Conservation (phyloP, 1,140 invertebrate genomes). For the Drosophila asahinai region DNA sequence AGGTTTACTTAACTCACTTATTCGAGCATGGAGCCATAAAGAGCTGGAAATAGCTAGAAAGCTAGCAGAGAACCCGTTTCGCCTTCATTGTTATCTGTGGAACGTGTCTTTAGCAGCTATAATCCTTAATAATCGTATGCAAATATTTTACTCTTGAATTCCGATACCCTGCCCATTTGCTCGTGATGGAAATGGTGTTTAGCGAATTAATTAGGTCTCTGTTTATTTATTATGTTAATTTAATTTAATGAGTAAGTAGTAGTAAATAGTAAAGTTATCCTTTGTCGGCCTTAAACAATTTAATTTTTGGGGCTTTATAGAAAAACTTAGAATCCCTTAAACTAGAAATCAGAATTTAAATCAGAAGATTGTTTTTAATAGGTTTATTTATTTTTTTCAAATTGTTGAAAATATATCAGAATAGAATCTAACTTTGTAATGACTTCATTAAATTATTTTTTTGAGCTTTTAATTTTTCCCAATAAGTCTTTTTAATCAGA, state of each 20-base stretch:
- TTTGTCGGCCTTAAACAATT: neutral
- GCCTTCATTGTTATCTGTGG: slow-evolving; percentile 31
- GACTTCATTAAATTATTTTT: too few species aligned
- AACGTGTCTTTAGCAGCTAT: slow-evolving; percentile 34
- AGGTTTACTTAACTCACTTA: slow-evolving; percentile 70
- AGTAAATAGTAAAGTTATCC: too few species aligned
- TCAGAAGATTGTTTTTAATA: too few species aligned
- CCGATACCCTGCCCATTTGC: neutral
- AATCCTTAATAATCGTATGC: slow-evolving; percentile 26
- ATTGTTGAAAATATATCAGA: neutral
- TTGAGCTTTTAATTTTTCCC: too few species aligned
- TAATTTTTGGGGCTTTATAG: neutral
- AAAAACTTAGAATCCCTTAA: neutral
- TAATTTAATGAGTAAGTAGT: too few species aligned
- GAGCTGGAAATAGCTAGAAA: slow-evolving; percentile 4
- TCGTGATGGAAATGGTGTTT: neutral
- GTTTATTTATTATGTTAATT: neutral
- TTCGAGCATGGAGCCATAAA: slow-evolving; percentile 49
- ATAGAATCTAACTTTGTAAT: too few species aligned
- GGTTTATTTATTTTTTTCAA: neutral
- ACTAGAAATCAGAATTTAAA: neutral
- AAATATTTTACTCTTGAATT: slow-evolving; percentile 28
- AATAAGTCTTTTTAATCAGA: slow-evolving; percentile 9
- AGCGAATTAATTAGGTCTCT: neutral
- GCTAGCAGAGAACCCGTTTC: slow-evolving; percentile 27